Percentiles rank a stretch among this genome's conserved stretches.
Conservation (phyloP, 2,888 invertebrate species). For the Drosophila paramelanica region DNA sequence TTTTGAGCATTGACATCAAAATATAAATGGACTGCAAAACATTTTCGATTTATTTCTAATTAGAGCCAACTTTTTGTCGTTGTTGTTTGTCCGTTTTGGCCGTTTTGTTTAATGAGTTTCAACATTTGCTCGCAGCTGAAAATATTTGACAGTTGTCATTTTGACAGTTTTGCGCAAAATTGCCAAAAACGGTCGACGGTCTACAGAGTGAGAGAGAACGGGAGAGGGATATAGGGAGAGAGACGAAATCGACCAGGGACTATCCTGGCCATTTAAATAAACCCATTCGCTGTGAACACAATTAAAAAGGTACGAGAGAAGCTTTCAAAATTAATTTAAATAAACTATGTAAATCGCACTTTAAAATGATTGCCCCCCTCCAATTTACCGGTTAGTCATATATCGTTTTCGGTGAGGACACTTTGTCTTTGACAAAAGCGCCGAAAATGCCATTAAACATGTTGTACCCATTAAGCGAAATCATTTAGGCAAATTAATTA, state of each 20-base stretch:
- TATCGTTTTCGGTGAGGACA: slow-evolving; percentile 8
- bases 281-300: slow-evolving; percentile 2
- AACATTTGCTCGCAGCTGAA: slow-evolving; percentile 80
- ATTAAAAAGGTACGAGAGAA: not conserved
- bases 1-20: slow-evolving; percentile 72
- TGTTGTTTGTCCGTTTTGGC: slow-evolving; percentile 43
- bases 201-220: not conserved
- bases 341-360: not conserved
- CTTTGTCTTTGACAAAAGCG: slow-evolving; percentile 63
- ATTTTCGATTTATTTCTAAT: slow-evolving; percentile 83
- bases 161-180: slow-evolving; percentile 66
- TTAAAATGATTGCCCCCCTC: not conserved
- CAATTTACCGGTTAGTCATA: slow-evolving; percentile 23
- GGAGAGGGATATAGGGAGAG: not conserved
- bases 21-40: slow-evolving; percentile 55
- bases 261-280: slow-evolving; percentile 18
- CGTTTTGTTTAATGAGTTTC: slow-evolving; percentile 75
- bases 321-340: not conserved
- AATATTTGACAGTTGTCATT: slow-evolving; percentile 77
- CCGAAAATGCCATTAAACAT: slow-evolving; percentile 75
- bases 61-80: slow-evolving; percentile 76
- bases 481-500: slow-evolving; percentile 79
- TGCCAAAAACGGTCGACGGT: slow-evolving; percentile 36
- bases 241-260: slow-evolving; percentile 3
- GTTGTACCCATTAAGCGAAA: slow-evolving; percentile 77